A percentile compares a stretch with the other conserved stretches of the same genome.
Evolutionary conservation across 37 sponge, comb jelly and placozoan genomes (phyloP).

Genomic region (Halisarca cf. caerulea): DNA sequence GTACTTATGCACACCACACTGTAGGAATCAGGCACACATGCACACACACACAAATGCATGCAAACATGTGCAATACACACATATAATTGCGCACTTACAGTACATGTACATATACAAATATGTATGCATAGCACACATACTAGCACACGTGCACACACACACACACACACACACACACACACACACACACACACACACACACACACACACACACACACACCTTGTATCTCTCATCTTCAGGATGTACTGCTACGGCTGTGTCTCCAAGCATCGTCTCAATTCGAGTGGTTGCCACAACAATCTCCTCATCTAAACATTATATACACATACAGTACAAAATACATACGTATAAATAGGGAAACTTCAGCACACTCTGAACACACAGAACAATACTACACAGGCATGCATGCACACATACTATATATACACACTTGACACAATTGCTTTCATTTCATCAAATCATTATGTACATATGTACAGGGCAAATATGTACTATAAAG

Average conservation of each 20-base stretch:
- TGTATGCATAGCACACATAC: background rate
- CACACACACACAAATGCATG: no score
- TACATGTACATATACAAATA: background rate
- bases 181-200: background rate
- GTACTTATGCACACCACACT: no score
- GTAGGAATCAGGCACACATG: no score
- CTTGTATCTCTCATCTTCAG: slow-evolving; percentile 85
- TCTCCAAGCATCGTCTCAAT: slow-evolving; percentile 99
- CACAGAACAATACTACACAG: no score
- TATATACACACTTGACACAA: no score
- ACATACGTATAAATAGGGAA: no score
- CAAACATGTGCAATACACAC: background rate
- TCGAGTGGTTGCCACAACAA: slow-evolving; percentile 98
- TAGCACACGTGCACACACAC: background rate
- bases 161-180: slow-evolving; percentile 2
- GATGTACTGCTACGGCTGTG: slow-evolving; percentile 98
- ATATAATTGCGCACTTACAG: background rate
- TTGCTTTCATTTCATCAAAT: no score
- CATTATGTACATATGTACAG: no score
- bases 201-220: slow-evolving; percentile 4
- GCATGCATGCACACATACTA: no score
- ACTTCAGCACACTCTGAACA: no score
- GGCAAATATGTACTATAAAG: no score
- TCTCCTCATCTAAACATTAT: slow-evolving; percentile 65
- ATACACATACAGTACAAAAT: background rate